Evolutionary conservation across 2,888 invertebrate species (phyloP).

Genomic region (Eupithecia subumbrata): DNA sequence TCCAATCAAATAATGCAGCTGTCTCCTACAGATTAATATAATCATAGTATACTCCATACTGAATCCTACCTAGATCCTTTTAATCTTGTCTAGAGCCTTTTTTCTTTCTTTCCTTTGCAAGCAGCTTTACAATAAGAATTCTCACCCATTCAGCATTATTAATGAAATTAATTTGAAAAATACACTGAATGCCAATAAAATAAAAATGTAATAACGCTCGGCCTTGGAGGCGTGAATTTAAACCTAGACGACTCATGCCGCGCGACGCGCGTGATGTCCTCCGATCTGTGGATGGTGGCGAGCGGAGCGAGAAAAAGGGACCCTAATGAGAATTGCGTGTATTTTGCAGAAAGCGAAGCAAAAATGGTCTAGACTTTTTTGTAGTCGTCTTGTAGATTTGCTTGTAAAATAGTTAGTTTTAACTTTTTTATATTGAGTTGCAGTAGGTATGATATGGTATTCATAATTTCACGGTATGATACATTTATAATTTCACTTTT

Average conservation of each 20-base stretch:
- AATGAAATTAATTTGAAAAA: slow-evolving; percentile 37
- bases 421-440: too few relatives aligned
- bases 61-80: background rate
- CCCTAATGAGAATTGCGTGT: too few relatives aligned
- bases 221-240: slow-evolving; percentile 73
- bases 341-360: too few relatives aligned
- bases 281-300: slow-evolving; percentile 35
- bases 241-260: slow-evolving; percentile 71
- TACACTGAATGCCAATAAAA: slow-evolving; percentile 53
- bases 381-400: too few relatives aligned
- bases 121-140: slow-evolving; percentile 13
- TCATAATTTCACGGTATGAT: too few relatives aligned
- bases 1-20: background rate
- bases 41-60: background rate
- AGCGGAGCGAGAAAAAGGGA: background rate
- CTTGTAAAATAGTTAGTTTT: too few relatives aligned
- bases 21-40: background rate
- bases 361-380: too few relatives aligned
- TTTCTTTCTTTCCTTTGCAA: too few relatives aligned
- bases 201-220: slow-evolving; percentile 72
- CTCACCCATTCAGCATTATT: slow-evolving; percentile 28
- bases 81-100: background rate
- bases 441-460: too few relatives aligned
- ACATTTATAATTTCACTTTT: too few relatives aligned
- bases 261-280: slow-evolving; percentile 66